Conservation (phyloP, 2,113 vertebrate species). For the Egretta garzetta region DNA sequence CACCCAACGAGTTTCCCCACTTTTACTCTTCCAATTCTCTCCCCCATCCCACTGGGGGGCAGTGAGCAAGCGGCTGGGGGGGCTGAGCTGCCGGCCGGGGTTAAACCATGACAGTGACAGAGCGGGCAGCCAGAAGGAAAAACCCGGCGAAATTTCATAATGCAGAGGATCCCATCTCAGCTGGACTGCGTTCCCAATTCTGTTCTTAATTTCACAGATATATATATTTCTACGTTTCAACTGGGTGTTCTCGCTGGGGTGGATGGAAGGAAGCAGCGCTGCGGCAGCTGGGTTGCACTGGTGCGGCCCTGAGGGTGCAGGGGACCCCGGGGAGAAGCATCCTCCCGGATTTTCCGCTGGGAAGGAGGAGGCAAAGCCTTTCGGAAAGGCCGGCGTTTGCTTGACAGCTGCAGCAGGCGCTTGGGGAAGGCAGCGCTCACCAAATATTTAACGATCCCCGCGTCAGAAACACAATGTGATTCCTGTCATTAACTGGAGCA, state of each 20-base stretch:
- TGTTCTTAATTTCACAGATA: neutral
- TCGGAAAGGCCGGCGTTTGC: neutral
- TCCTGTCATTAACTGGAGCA: neutral
- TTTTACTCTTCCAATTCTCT: too few species aligned
- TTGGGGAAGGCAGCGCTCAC: neutral
- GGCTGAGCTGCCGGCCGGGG: too few species aligned
- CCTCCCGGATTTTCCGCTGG: neutral
- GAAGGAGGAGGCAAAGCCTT: neutral
- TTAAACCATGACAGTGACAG: too few species aligned
- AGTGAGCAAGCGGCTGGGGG: too few species aligned
- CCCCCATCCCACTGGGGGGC: too few species aligned
- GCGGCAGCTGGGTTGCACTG: neutral
- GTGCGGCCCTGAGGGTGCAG: neutral
- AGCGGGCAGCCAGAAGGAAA: neutral
- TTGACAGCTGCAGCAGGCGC: neutral
- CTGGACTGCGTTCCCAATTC: neutral
- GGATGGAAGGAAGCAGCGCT: neutral
- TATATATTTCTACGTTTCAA: neutral
- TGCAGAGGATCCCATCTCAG: too few species aligned
- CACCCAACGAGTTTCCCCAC: too few species aligned
- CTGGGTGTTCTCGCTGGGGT: neutral
- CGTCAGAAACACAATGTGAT: neutral
- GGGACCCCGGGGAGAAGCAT: neutral
- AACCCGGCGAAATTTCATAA: neutral
- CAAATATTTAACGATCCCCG: neutral